Evolutionary conservation across 92 coral and sea anemone genomes (phyloP), one percentile per base, ranked within the genome.

Genomic region (Palythoa grandis): DNA sequence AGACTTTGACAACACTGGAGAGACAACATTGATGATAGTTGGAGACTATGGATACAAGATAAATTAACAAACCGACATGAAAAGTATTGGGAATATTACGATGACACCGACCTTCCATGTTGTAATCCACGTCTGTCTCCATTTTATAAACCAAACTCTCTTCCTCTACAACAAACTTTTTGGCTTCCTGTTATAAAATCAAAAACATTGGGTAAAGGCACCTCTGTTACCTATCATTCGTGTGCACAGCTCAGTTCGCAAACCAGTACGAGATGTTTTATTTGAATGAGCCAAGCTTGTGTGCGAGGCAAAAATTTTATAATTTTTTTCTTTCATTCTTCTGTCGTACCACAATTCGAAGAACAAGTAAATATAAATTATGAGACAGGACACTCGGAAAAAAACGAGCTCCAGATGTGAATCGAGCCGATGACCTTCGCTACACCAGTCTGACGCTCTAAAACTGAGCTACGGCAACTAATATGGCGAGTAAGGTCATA

Each of bases 91-190:
- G 3, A n/a, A 9, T 20, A 14, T 2, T 11, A 29, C 19, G 12
- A 78, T 3, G 8, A 29, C 35, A 29, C 35, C 40, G 75, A 96
- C 99, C 98, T 92, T 96, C 99, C 85, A 96, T 90, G 80, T 96
- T 94, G 60, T 95, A 96, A 86, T 96, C 99, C n/a, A 96, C 98
- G 87, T 96, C 99, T 16, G 92, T 80, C 65, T 96, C 99, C 47
- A 96, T 94, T 86, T 94, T 90, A 38, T 91, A 95, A 43, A 96
- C 94, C n/a, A 96, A 84, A 5, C 83, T 87, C 66, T 91, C 95
- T 82, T 95, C 98, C 79, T 96, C 97, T 17, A 91, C 91, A 9
- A 96, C 86, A 24, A 95, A 91, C 9, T 90, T 89, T 73, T 79
- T 93, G 2, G 99, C 92, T 83, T 96, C 99, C 99, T 96, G 84